phyloP scores from a whole-genome alignment of 2,888 invertebrate species.

The Eristalis pertinax region DNA sequence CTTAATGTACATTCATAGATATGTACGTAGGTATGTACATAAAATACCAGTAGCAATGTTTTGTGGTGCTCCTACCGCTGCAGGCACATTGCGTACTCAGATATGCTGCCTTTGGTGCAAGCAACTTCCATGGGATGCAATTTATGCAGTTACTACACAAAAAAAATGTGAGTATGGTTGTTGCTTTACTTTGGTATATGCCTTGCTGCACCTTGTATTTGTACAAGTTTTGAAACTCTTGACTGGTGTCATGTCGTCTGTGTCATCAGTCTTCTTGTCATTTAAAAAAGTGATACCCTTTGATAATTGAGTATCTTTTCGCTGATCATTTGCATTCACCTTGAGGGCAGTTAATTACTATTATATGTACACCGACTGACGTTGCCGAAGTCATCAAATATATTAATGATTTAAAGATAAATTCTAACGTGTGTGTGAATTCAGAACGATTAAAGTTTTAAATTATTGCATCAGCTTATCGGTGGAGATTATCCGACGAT shows the following conservation, averaged over 20 bases:
- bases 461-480: background rate
- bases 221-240: background rate
- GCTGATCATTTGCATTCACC: background rate
- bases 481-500: background rate
- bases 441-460: background rate
- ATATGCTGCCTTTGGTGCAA: constrained; percentile 40
- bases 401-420: background rate
- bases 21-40: background rate
- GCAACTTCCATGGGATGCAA: constrained; percentile 55
- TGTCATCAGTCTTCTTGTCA: no score
- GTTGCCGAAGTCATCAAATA: background rate
- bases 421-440: background rate
- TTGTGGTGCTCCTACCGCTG: constrained; percentile 18
- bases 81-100: constrained; percentile 9
- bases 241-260: constrained; percentile 5
- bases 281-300: no score
- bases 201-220: constrained; percentile 6
- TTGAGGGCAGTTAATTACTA: background rate
- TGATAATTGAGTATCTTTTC: no score
- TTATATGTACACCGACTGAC: background rate
- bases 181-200: background rate
- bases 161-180: constrained; percentile 13
- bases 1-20: background rate
- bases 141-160: constrained; percentile 42
- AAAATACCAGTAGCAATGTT: constrained; percentile 48